Evolutionary conservation across 1,140 invertebrate genomes (phyloP), one percentile per base, ranked within the genome.

Genomic region (Elysia chlorotica): DNA sequence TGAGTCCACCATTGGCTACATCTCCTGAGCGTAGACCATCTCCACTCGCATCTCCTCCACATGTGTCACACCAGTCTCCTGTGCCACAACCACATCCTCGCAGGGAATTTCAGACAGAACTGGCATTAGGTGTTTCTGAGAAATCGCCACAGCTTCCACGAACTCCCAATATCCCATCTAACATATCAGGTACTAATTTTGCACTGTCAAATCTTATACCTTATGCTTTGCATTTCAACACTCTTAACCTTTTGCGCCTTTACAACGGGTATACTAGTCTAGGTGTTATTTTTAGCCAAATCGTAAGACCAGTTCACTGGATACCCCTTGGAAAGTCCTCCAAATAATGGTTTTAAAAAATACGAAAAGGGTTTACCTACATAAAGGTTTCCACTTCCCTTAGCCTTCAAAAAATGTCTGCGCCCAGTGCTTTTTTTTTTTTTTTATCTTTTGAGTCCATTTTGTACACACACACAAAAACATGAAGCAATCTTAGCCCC

Each of bases 91-190:
- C 53, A 31, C 54, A 53, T 14, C 48, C 5, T n/a, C 54, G 53
- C 23, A 3, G 14, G 30, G 30, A 37, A 19, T 4, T 2, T 23
- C 30, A n/a, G n/a, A n/a, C n/a, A n/a, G n/a, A n/a, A n/a, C n/a
- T n/a, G n/a, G n/a, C n/a, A n/a, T n/a, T n/a, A n/a, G n/a, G n/a
- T n/a, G n/a, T n/a, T n/a, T n/a, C n/a, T n/a, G n/a, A n/a, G n/a
- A n/a, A n/a, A 38, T 38, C 66, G 2, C 53, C 53, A 36, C 25
- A 57, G 36, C 63, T 62, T 6, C 53, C 56, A 23, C 66, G 74
- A 25, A 68, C 74, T 21, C 33, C 63, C 35, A 75, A 70, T 66
- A 19, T 72, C 36, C 74, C 74, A 17, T 76, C 74, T 10, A 73
- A 73, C 63, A 61, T 69, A 37, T 73, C 74, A 37, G 65, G 74